Conservation (phyloP, 1,140 invertebrate genomes). For the Drosophila seguyi region DNA sequence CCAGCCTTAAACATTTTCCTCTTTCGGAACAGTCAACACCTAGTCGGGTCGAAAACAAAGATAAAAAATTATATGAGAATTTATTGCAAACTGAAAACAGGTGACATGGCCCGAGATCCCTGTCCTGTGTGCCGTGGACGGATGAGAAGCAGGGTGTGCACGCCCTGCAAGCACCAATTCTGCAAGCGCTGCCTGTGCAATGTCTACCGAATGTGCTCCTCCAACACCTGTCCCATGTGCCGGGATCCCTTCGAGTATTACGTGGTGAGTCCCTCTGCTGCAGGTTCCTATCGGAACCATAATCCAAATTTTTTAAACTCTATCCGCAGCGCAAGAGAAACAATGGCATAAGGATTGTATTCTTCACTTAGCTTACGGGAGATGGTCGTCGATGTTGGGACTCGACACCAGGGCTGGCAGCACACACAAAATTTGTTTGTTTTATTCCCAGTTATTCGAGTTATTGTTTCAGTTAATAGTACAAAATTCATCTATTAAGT, state of each 20-base stretch:
- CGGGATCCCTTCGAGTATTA: constrained; percentile 56
- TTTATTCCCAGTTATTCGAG: background rate
- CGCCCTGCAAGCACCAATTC: constrained; percentile 50
- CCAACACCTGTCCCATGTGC: constrained; percentile 56
- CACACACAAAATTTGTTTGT: background rate
- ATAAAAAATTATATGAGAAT: background rate
- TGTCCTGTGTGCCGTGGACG: constrained; percentile 51
- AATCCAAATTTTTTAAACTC: background rate
- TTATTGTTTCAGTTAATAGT: background rate
- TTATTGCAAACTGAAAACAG: constrained; percentile 9
- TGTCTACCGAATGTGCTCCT: constrained; percentile 29
- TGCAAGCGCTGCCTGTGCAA: constrained; percentile 52
- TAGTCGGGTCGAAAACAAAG: background rate
- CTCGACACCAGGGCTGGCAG: background rate
- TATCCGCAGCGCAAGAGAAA: constrained; percentile 6
- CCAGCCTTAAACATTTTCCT: constrained; percentile 23
- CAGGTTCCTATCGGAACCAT: too few relatives aligned
- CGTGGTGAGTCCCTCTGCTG: constrained; percentile 42
- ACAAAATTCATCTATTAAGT: background rate
- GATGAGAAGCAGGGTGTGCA: constrained; percentile 41
- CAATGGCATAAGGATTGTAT: constrained; percentile 7
- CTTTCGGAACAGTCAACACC: background rate
- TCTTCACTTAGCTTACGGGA: constrained; percentile 2
- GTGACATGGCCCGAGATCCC: constrained; percentile 7
- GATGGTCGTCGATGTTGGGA: too few relatives aligned